These are phyloP conservation scores for Acleris cristana DNA, from an alignment of 2,888 invertebrate species.

Conservation along the genomic window DNA sequence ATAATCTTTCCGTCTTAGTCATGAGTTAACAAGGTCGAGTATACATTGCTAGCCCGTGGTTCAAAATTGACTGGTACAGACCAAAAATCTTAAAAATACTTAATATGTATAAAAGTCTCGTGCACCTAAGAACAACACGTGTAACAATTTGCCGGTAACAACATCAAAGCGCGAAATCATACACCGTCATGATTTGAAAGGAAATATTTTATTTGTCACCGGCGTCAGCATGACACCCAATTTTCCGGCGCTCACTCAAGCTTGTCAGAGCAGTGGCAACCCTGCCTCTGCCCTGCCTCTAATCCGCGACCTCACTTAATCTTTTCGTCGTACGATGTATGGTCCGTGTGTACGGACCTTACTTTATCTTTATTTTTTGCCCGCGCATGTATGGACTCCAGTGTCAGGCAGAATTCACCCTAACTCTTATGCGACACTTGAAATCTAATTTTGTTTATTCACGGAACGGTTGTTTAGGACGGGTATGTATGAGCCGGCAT, in stretches of 20 bases:
- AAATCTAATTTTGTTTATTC: slow-evolving; percentile 55
- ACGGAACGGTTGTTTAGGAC: slow-evolving; percentile 47
- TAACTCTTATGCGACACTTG: slow-evolving; percentile 41
- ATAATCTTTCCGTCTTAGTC: no score
- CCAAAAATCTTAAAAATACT: no score
- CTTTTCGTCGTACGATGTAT: slow-evolving; percentile 49
- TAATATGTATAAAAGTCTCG: no score
- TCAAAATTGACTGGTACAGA: no score
- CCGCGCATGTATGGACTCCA: slow-evolving; percentile 38
- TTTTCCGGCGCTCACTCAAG: slow-evolving; percentile 27
- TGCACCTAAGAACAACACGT: not conserved
- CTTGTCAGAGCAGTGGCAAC: slow-evolving; percentile 14
- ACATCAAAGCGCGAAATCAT: slow-evolving; percentile 25
- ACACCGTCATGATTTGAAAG: slow-evolving; percentile 25
- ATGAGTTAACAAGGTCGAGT: no score
- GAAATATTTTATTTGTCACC: slow-evolving; percentile 28
- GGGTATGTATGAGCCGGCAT: slow-evolving; percentile 51
- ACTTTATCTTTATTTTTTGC: slow-evolving; percentile 43
- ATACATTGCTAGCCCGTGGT: no score
- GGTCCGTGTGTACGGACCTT: slow-evolving; percentile 46
- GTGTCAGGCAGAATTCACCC: slow-evolving; percentile 33
- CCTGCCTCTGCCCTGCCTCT: slow-evolving; percentile 29
- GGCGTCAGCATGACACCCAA: slow-evolving; percentile 24
- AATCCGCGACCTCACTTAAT: slow-evolving; percentile 57
- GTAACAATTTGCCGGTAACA: slow-evolving; percentile 6